Evolutionary conservation across 2,113 vertebrate species (phyloP).

Genomic region (Periophthalmus modestus): DNA sequence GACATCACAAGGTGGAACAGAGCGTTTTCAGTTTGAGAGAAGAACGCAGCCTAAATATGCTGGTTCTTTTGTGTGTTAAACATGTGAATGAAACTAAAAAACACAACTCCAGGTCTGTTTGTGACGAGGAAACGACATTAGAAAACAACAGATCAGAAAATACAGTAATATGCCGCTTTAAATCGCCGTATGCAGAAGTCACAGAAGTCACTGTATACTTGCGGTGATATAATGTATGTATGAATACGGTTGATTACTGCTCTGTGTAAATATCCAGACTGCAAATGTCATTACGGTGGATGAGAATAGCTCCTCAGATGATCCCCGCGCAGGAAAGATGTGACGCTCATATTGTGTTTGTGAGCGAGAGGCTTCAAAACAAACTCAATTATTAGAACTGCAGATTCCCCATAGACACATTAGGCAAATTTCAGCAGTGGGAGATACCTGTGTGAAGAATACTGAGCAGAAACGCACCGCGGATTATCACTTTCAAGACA

Average conservation of each 20-base stretch:
- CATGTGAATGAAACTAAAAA: no score
- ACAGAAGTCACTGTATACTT: background rate
- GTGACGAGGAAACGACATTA: no score
- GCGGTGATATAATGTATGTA: background rate
- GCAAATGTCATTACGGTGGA: conserved; percentile 9
- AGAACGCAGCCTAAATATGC: no score
- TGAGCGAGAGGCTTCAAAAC: conserved; percentile 6
- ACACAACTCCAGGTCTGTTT: no score
- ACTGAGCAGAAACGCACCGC: background rate
- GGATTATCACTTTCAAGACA: background rate
- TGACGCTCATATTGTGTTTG: conserved; percentile 13
- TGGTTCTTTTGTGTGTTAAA: no score
- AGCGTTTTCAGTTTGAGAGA: no score
- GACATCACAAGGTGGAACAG: no score
- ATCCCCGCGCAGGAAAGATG: conserved; percentile 10
- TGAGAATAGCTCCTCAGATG: conserved; percentile 7
- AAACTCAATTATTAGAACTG: background rate
- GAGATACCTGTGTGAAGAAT: background rate
- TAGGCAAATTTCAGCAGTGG: background rate
- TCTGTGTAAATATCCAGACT: conserved; percentile 4
- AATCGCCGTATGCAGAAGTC: no score
- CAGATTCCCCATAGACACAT: background rate
- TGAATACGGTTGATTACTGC: background rate
- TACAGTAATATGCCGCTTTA: no score
- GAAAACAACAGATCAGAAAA: no score